Percentiles rank a stretch among this genome's conserved stretches.
These are phyloP conservation scores for Furcula furcula DNA, from an alignment of 2,888 invertebrate genomes.

Conservation along the genomic window DNA sequence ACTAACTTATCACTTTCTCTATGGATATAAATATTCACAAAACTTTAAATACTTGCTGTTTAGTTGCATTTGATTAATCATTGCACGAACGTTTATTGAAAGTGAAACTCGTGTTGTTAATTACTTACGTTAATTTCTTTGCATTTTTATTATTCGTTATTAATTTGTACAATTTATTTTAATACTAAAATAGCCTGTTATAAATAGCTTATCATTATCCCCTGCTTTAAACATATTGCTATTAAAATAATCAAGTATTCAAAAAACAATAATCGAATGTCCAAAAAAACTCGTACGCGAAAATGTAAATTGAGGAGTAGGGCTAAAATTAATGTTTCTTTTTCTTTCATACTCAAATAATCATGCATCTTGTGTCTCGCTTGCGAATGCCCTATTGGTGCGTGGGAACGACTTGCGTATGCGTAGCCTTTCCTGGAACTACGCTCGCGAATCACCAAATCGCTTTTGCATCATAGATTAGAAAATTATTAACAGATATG, in stretches of 20 bases:
- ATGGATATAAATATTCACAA: too few relatives aligned
- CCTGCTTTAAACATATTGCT: too few relatives aligned
- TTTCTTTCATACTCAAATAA: constrained; percentile 22
- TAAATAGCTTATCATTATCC: too few relatives aligned
- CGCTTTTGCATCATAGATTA: constrained; percentile 47
- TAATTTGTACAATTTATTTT: too few relatives aligned
- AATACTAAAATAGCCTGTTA: too few relatives aligned
- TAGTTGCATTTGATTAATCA: too few relatives aligned
- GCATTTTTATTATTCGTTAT: not conserved
- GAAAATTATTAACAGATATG: constrained; percentile 28
- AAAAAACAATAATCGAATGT: constrained; percentile 20
- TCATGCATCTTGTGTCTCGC: constrained; percentile 32
- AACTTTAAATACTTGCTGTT: too few relatives aligned
- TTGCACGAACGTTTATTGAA: too few relatives aligned
- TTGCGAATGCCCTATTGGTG: constrained; percentile 53
- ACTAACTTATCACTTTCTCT: too few relatives aligned
- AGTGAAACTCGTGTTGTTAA: not conserved
- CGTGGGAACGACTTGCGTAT: constrained; percentile 72
- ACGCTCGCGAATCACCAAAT: constrained; percentile 66
- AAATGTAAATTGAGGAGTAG: constrained; percentile 50
- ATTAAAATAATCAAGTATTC: constrained; percentile 6
- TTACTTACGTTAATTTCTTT: not conserved
- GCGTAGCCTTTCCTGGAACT: constrained; percentile 64
- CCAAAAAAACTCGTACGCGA: constrained; percentile 38
- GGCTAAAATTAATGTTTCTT: constrained; percentile 25